These are phyloP conservation scores for Cetoscarus ocellatus DNA, from an alignment of 2,797 vertebrate genomes.

Conservation along the genomic window DNA sequence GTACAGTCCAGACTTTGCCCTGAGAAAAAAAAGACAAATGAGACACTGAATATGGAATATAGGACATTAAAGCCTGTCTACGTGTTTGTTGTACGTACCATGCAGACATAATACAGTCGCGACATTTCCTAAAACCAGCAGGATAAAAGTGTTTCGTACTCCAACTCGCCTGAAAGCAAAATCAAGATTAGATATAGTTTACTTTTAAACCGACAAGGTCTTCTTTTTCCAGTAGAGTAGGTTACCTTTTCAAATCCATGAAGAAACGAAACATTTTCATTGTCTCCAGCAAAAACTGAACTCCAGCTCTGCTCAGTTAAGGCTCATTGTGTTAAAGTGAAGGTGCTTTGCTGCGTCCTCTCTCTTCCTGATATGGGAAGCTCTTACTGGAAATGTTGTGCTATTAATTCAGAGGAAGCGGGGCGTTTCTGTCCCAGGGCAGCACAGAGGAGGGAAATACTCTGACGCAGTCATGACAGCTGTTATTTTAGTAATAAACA, in stretches of 20 bases:
- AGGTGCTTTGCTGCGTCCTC: background rate
- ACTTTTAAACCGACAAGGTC: background rate
- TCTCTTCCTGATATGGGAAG: conserved; percentile 4
- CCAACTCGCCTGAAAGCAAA: conserved; percentile 3
- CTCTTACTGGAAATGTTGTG: conserved; percentile 29
- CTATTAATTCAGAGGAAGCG: background rate
- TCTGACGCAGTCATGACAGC: too few relatives aligned
- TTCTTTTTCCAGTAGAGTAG: rapidly evolving
- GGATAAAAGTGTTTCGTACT: background rate
- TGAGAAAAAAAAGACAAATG: background rate
- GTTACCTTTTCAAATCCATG: conserved; percentile 31
- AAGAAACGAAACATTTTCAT: background rate
- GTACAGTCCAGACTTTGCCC: conserved; percentile 33
- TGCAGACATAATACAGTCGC: too few relatives aligned
- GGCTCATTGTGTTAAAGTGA: too few relatives aligned
- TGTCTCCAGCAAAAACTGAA: background rate
- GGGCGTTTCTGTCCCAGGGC: background rate
- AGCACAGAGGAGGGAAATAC: background rate
- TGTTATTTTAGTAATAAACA: too few relatives aligned
- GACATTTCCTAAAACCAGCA: conserved; percentile 9
- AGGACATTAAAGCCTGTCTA: background rate
- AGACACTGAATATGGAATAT: rapidly evolving
- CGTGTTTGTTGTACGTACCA: conserved; percentile 25
- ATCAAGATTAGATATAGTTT: rapidly evolving
- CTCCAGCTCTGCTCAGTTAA: background rate